These are phyloP conservation scores for Oreotrochilus melanogaster DNA, from an alignment of 2,113 vertebrate species.

Conservation along the genomic window DNA sequence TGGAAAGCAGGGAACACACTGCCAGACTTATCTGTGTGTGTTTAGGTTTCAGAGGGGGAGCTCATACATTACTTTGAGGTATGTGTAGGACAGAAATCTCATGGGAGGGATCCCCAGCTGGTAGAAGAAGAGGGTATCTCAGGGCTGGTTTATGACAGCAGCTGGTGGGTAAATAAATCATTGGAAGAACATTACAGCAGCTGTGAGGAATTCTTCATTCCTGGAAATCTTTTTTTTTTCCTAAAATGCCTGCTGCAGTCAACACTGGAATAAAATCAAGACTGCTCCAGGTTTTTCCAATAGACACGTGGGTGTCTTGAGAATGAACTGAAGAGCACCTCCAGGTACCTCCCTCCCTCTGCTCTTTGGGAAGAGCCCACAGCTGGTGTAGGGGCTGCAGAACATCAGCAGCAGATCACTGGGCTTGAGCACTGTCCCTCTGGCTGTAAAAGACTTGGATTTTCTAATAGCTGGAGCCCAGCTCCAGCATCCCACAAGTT, in stretches of 20 bases:
- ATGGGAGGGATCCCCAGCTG: neutral
- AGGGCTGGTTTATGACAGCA: neutral
- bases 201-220: neutral
- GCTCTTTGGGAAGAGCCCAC: neutral
- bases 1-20: neutral
- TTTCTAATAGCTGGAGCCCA: neutral
- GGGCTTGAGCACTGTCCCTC: neutral
- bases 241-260: neutral
- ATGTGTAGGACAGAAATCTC: rapidly evolving
- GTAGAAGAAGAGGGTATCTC: neutral
- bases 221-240: neutral
- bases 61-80: neutral
- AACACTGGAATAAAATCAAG: neutral
- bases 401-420: neutral
- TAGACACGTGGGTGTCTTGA: neutral
- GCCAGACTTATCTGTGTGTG: neutral
- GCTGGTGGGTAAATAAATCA: neutral
- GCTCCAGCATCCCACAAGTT: neutral
- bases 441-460: neutral
- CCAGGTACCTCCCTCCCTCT: neutral
- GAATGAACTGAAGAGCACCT: neutral
- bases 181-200: neutral
- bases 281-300: neutral
- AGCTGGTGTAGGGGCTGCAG: neutral
- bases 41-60: neutral